These are phyloP conservation scores for Tachina fera DNA, from an alignment of 2,888 invertebrate species.

Conservation along the genomic window DNA sequence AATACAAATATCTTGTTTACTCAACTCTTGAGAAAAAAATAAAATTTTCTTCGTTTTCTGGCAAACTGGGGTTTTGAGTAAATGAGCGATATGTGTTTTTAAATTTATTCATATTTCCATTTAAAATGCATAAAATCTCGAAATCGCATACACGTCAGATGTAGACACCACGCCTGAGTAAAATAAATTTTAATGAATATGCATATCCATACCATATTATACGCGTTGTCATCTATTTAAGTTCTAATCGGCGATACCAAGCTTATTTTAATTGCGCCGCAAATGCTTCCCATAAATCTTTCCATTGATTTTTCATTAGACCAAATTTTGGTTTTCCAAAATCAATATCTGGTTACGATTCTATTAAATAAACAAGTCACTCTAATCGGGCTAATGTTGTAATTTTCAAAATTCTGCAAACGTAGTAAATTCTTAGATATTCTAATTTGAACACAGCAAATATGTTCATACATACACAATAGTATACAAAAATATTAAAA, in stretches of 20 bases:
- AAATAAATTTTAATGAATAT: too few species aligned
- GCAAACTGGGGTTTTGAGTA: too few species aligned
- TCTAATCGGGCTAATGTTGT: background rate
- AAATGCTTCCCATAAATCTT: conserved; percentile 12
- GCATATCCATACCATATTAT: background rate
- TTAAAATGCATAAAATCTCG: too few species aligned
- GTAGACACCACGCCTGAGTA: too few species aligned
- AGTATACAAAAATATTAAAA: background rate
- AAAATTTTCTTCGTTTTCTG: too few species aligned
- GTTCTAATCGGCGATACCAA: conserved; percentile 19
- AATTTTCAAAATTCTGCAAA: conserved; percentile 1
- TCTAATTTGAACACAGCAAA: background rate
- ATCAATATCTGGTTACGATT: background rate
- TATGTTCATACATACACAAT: background rate
- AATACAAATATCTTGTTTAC: too few species aligned
- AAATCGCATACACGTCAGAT: too few species aligned
- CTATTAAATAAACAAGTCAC: background rate
- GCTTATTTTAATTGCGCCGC: background rate
- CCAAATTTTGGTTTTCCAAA: background rate
- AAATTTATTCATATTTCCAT: too few species aligned
- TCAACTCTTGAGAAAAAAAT: too few species aligned
- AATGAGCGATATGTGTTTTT: too few species aligned
- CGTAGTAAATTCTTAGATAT: background rate
- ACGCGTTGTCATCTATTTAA: conserved; percentile 8
- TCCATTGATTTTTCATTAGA: background rate